Evolutionary conservation across 2,797 vertebrate species (phyloP).

Genomic region (Coluber constrictor): DNA sequence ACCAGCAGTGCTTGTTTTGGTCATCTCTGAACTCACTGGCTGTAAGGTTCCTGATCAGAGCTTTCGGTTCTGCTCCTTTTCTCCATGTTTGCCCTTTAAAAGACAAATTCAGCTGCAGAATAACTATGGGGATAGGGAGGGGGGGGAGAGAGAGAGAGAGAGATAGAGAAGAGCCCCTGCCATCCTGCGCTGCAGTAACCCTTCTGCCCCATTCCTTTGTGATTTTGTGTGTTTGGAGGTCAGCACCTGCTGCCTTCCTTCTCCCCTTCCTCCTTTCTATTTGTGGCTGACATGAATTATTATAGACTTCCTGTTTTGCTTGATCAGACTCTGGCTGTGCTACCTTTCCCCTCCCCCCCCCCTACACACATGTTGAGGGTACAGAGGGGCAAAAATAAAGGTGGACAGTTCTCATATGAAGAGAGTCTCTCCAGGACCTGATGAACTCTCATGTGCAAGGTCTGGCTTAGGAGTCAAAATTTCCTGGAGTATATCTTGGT

Average conservation of each 20-base stretch:
- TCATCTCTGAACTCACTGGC: constrained; percentile 77
- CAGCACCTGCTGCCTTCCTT: constrained; percentile 7
- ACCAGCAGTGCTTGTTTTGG: constrained; percentile 79
- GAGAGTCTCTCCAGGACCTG: background rate
- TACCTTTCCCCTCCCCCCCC: constrained; percentile 16
- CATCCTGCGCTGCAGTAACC: background rate
- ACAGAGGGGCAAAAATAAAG: background rate
- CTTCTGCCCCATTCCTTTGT: background rate
- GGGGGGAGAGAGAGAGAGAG: background rate
- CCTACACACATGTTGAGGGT: constrained; percentile 25
- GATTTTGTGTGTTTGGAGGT: background rate
- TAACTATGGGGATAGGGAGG: constrained; percentile 52
- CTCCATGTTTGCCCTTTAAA: constrained; percentile 37
- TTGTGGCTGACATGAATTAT: constrained; percentile 62
- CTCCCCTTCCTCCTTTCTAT: constrained; percentile 37
- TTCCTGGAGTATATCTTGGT: background rate
- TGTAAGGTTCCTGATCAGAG: constrained; percentile 75
- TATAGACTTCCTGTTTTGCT: constrained; percentile 67
- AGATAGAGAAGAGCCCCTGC: constrained; percentile 17
- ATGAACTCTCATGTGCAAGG: background rate
- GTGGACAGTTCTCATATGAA: background rate
- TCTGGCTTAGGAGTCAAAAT: background rate
- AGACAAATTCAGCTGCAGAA: constrained; percentile 49
- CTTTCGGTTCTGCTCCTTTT: constrained; percentile 55
- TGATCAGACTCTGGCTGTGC: constrained; percentile 59